phyloP scores from a whole-genome alignment of 2,797 vertebrate species.

The Manis crassicaudata region DNA sequence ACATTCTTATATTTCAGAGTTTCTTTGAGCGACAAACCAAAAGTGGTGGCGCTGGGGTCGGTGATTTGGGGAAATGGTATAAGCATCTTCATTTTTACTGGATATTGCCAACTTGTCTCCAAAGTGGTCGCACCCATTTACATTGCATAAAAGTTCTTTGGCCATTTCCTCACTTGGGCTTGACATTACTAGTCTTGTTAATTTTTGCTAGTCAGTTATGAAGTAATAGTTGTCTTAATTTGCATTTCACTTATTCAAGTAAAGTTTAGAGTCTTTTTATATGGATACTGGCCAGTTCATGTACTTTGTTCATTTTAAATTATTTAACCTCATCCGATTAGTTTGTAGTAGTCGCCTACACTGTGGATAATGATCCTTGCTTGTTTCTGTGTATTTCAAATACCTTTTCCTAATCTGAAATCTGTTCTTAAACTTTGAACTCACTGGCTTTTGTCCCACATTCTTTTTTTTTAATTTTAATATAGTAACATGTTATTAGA shows the following conservation, averaged over 20 bases:
- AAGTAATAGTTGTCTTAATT: not conserved
- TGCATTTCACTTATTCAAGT: not conserved
- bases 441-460: not conserved
- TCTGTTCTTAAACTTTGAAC: not conserved
- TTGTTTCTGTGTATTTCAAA: not conserved
- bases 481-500: not conserved
- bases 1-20: not conserved
- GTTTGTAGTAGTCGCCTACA: not conserved
- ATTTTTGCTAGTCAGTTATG: not conserved
- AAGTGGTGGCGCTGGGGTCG: not conserved
- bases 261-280: not conserved
- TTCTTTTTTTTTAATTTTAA: not conserved
- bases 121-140: not conserved
- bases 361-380: not conserved
- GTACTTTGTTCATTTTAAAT: not conserved
- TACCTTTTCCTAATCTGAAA: not conserved
- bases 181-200: not conserved
- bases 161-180: not conserved
- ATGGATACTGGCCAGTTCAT: not conserved
- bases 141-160: not conserved
- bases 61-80: not conserved
- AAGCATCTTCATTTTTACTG: not conserved
- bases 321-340: not conserved
- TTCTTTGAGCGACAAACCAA: not conserved
- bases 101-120: not conserved